Evolutionary conservation across 2,797 vertebrate species (phyloP).

Genomic region (Ptychobarbus kaznakovi): DNA sequence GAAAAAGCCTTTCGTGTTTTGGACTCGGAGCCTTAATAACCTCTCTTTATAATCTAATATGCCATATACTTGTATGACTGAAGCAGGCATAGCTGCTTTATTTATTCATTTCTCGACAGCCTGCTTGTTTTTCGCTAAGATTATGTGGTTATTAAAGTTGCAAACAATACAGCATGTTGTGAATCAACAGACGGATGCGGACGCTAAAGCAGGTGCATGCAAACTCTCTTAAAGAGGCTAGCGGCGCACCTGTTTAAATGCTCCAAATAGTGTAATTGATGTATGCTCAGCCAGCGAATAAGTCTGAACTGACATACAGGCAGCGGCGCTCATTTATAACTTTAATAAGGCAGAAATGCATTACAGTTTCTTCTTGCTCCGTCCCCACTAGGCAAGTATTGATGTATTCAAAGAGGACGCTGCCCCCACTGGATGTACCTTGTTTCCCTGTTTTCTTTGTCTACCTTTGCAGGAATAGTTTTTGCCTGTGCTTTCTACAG

Average conservation of each 20-base stretch:
- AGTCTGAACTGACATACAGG: constrained; percentile 65
- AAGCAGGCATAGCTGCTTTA: neutral
- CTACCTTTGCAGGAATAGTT: constrained; percentile 23
- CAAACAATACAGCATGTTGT: constrained; percentile 39
- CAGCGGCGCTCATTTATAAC: constrained; percentile 67
- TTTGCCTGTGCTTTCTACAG: neutral
- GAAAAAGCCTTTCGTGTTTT: constrained; percentile 11
- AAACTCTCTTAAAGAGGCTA: constrained; percentile 68
- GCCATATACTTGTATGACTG: neutral
- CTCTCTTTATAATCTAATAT: constrained; percentile 28
- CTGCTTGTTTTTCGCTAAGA: neutral
- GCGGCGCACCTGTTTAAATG: constrained; percentile 76
- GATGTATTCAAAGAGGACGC: constrained; percentile 72
- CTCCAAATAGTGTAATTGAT: constrained; percentile 73
- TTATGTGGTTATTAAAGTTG: constrained; percentile 40
- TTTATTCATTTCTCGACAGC: constrained; percentile 27
- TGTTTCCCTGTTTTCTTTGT: constrained; percentile 35
- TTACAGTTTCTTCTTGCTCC: constrained; percentile 75
- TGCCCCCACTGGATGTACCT: constrained; percentile 53
- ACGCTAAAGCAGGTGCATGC: constrained; percentile 74
- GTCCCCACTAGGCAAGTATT: constrained; percentile 71
- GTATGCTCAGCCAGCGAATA: constrained; percentile 71
- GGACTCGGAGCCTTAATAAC: constrained; percentile 6
- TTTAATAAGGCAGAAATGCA: constrained; percentile 74
- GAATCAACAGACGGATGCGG: constrained; percentile 59